Base-by-base conservation (phyloP, 1,140 invertebrate species). In the Gonioctena quinquepunctata region DNA sequence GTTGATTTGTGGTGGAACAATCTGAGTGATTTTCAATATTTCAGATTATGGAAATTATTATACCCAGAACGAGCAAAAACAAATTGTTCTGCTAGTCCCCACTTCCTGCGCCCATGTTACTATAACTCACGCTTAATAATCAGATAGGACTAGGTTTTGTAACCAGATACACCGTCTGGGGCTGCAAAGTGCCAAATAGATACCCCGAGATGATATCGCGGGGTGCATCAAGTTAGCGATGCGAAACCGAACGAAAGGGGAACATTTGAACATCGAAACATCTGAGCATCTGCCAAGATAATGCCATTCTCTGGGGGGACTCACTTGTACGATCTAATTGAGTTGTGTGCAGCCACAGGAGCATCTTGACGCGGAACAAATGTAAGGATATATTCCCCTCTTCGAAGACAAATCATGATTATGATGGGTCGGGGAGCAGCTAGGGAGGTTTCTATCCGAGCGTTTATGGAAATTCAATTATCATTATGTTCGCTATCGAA, bases 181-280 rank as follows among this genome's bases (percentile, higher is more conserved):
- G 5, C 68, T 69, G 68, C 68, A 21, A 68, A 69, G 42, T 69
- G 68, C 68, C 49, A 69, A 69, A 63, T 28, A 49, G 68, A 69
- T 23, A 69, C 61, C 23, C 22, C 22, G 23, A 66, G 26, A 66
- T 49, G 50, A 66, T 66, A 66, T 66, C 50, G 25, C 27, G 63
- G 63, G 57, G 60, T 62, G 60, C 28, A 62, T 62, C 60, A 62
- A 62, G 60, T 62, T 27, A 62, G 60, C 60, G 60, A 42, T 33
- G 60, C 60, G 60, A 62, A 62, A 42, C 60, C 60, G 60, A 62
- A 28, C 28, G 23, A 16, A 42, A 62, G 26, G 60, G 60, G 33
- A 62, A 42, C 28, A 18, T 19, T 62, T 62, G 26, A 62, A 33
- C 60, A 62, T 62, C 60, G 28, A 22, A 62, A 42, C 26, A 62